Evolutionary conservation across 92 coral and sea anemone species (phyloP), one percentile per base, ranked within the genome.

Genomic region (Zoanthus sansibaricus): DNA sequence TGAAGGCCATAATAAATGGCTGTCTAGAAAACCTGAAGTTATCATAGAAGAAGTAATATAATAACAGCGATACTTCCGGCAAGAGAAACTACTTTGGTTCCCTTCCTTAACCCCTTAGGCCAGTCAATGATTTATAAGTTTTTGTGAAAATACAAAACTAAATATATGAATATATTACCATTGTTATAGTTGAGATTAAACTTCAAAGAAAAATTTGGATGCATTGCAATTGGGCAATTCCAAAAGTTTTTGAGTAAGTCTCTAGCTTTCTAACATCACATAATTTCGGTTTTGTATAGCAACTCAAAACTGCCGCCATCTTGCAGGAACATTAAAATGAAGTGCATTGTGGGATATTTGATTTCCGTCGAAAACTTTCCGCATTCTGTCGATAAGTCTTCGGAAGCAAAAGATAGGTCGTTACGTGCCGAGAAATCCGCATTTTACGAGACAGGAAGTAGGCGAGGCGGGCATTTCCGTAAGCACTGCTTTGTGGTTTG

Each of bases 271-370:
- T 37, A 37, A 37, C 42, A 37, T 37, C 42, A 4, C 42, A 37
- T 16, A 16, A 16, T 3, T 62, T 62, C 4, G 8, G 44, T 62
- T 62, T 59, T 33, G 20, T 9, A 32, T 33, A 54, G 31, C 10
- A 80, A 62, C 74, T 80, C 47, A 52, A 80, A 80, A 80, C 74
- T 80, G 75, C 85, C 85, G 85, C 85, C 85, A 80, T 80, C 85
- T 80, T 80, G 85, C 62, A 46, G 46, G 1, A 17, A 17, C 59
- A 46, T 58, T 71, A 0, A 37, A 37, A 37, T 37, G 0, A 37
- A 48, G 13, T 20, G 85, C 75, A 80, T 67, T 80, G 46, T 80
- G 85, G 85, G 72, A 21, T 7, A 7, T 16, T 11, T 4, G 0
- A 30, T 7, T 18, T 1, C 17, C 4, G 10, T 54, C 82, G 82